phyloP scores from a whole-genome alignment of 64 coral and sea anemone genomes.

The Actinia tenebrosa region DNA sequence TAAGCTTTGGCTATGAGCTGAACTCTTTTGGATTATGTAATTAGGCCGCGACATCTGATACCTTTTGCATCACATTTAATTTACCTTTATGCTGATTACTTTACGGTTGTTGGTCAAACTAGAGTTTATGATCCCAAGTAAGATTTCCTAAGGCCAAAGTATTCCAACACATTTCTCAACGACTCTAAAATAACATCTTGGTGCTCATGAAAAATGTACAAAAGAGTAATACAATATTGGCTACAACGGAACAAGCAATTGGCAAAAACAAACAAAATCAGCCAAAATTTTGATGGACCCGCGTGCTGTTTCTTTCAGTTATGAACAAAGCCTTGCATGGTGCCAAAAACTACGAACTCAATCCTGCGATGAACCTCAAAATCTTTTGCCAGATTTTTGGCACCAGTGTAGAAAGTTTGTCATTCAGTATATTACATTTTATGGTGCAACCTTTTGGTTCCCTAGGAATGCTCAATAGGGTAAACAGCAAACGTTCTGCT shows the following conservation, averaged over 20 bases:
- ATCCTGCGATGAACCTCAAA: not conserved
- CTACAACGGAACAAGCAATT: conserved; percentile 17
- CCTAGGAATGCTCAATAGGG: not conserved
- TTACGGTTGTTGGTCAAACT: not conserved
- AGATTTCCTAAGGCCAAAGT: not conserved
- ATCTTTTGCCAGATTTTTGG: not conserved
- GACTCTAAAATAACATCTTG: not conserved
- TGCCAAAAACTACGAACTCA: not conserved
- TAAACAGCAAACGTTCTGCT: not conserved
- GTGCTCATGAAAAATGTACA: not conserved
- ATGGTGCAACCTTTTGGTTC: not conserved
- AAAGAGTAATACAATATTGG: not conserved
- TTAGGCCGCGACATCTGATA: not conserved
- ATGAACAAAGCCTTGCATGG: not conserved
- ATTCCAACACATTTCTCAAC: not conserved
- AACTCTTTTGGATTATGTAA: not conserved
- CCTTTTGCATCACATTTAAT: not conserved
- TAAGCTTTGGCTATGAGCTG: not conserved
- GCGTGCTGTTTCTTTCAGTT: conserved; percentile 5
- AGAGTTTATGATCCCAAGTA: not conserved
- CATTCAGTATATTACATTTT: not conserved
- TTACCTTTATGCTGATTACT: not conserved
- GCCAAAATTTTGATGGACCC: not conserved
- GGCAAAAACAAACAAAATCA: conserved; percentile 11
- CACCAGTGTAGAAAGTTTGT: not conserved